These are phyloP conservation scores for Siniperca obscura DNA, from an alignment of 2,797 vertebrate genomes.

Conservation along the genomic window DNA sequence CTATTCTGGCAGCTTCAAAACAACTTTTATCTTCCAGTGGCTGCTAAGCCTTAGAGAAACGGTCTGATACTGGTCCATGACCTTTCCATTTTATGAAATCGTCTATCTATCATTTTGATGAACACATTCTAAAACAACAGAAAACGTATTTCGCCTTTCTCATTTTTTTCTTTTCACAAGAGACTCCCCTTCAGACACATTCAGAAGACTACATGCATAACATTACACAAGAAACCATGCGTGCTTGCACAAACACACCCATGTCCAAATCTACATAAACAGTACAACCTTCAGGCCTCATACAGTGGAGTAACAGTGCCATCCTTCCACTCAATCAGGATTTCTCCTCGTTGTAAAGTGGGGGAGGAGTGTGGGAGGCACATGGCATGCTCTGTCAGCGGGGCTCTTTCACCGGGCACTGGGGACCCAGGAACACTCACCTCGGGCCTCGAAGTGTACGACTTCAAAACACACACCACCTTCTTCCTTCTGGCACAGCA, in stretches of 20 bases:
- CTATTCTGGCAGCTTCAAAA: constrained; percentile 20
- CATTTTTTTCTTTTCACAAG: no score
- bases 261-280: background rate
- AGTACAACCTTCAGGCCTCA: constrained; percentile 65
- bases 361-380: constrained; percentile 80
- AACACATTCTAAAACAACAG: constrained; percentile 4
- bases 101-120: background rate
- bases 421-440: constrained; percentile 79
- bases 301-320: constrained; percentile 90
- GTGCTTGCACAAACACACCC: constrained; percentile 16
- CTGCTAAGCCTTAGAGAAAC: constrained; percentile 1
- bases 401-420: constrained; percentile 74
- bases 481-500: constrained; percentile 83
- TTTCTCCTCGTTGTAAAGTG: constrained; percentile 85
- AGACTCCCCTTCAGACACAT: background rate
- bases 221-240: background rate
- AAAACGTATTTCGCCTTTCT: constrained; percentile 1
- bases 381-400: constrained; percentile 80
- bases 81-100: constrained; percentile 23
- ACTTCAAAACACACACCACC: constrained; percentile 87
- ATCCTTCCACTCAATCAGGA: constrained; percentile 92
- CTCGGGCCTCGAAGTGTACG: constrained; percentile 75
- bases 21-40: constrained; percentile 42
- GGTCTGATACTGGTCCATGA: background rate
- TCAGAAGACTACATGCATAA: background rate